A percentile compares a stretch with the other conserved stretches of the same genome.
Evolutionary conservation across 1,140 invertebrate species (phyloP).

Genomic region (Leptopilina clavipes): DNA sequence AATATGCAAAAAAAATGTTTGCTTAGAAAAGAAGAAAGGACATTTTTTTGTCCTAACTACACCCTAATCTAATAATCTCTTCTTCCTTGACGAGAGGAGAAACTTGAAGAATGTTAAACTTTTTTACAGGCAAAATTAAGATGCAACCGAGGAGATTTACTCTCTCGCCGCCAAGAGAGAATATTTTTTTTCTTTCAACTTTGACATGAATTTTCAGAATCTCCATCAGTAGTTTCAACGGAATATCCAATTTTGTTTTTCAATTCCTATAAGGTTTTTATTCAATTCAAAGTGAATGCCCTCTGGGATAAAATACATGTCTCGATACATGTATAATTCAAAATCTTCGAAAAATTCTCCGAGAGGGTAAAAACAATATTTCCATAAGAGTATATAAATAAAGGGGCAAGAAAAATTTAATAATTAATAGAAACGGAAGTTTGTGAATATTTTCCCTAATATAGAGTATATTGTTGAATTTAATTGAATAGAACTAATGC

Average conservation of each 20-base stretch:
- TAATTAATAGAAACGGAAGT: background rate
- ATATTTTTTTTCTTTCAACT: background rate
- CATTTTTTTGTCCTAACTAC: too few species aligned
- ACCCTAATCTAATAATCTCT: too few species aligned
- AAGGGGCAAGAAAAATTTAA: too few species aligned
- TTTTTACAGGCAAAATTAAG: too few species aligned
- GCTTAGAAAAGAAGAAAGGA: background rate
- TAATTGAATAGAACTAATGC: conserved; percentile 57
- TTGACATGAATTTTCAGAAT: background rate
- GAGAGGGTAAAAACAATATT: background rate
- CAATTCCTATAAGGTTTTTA: conserved; percentile 2
- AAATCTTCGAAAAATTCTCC: background rate
- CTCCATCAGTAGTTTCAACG: background rate
- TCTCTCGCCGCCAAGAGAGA: background rate
- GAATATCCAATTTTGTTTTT: background rate
- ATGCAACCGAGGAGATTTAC: background rate
- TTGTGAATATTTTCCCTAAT: background rate
- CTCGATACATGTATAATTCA: conserved; percentile 1
- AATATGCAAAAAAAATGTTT: background rate
- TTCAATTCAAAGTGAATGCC: conserved; percentile 3
- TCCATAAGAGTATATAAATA: background rate
- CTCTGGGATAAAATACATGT: background rate
- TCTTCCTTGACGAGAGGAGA: too few species aligned
- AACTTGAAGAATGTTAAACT: too few species aligned
- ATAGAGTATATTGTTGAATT: conserved; percentile 49